Evolutionary conservation across 53 echinoderm and acorn worm species (phyloP).

Genomic region (Zoroaster sp.): DNA sequence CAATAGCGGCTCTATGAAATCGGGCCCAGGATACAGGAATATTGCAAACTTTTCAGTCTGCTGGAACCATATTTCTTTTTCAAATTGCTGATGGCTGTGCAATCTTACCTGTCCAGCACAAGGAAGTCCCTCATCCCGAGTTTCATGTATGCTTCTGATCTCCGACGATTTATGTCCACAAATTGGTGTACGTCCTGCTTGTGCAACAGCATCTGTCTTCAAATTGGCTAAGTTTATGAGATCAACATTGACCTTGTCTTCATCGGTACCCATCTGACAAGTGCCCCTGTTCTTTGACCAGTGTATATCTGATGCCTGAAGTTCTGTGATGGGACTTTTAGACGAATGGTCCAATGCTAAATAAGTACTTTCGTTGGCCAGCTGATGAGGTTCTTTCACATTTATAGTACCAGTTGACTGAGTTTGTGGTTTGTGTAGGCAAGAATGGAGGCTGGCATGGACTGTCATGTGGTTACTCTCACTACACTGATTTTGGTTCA

Average conservation of each 20-base stretch:
- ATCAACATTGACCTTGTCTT: background rate
- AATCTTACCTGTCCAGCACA: constrained; percentile 96
- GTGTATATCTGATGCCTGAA: no score
- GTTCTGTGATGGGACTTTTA: background rate
- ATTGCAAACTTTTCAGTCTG: no score
- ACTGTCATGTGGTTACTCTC: background rate
- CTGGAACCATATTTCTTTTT: no score
- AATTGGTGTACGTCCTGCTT: background rate
- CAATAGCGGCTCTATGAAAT: no score
- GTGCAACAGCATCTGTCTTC: background rate
- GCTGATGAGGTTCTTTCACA: no score
- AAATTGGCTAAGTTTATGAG: constrained; percentile 29
- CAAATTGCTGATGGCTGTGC: no score
- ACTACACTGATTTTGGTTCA: background rate
- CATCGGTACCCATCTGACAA: background rate
- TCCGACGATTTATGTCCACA: background rate
- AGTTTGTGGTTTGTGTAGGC: background rate
- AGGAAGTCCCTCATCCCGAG: constrained; percentile 46
- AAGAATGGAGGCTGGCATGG: background rate
- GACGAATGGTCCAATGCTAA: background rate
- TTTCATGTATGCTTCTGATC: background rate
- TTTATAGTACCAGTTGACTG: background rate
- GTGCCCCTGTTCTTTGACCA: background rate
- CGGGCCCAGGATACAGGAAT: background rate
- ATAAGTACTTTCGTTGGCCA: background rate